phyloP scores from a whole-genome alignment of 2,888 invertebrate species.

The Junonia oenone region DNA sequence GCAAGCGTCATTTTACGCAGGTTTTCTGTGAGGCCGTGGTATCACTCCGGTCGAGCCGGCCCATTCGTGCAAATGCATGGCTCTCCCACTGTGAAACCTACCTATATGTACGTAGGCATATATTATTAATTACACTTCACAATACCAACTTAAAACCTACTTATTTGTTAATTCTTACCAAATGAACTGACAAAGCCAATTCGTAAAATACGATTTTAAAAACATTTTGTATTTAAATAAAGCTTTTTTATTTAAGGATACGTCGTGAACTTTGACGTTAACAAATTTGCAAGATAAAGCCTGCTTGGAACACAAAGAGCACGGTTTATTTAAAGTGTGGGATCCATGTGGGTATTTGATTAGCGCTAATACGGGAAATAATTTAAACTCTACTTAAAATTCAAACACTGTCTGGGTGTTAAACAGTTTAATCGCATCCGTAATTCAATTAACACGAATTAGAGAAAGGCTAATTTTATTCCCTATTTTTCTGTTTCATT shows the following conservation, averaged over 20 bases:
- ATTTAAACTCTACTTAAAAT: conserved; percentile 21
- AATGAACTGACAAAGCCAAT: not conserved
- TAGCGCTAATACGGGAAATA: conserved; percentile 22
- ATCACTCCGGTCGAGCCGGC: too few species aligned
- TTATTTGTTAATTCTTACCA: too few species aligned
- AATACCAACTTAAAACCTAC: too few species aligned
- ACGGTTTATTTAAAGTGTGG: conserved; percentile 12
- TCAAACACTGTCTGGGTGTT: conserved; percentile 19
- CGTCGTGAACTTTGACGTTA: not conserved
- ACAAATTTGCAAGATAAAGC: not conserved
- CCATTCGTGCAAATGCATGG: too few species aligned
- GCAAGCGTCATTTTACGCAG: too few species aligned
- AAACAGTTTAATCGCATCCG: conserved; percentile 12
- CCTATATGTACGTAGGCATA: too few species aligned
- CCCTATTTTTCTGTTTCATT: not conserved
- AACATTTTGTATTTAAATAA: not conserved
- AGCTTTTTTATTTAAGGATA: not conserved
- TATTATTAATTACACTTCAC: too few species aligned
- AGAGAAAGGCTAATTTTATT: conserved; percentile 3
- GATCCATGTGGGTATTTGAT: conserved; percentile 22
- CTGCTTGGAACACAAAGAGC: not conserved
- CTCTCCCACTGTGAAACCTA: too few species aligned
- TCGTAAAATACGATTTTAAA: not conserved
- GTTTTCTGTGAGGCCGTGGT: too few species aligned
- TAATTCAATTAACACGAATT: conserved; percentile 22